phyloP scores from a whole-genome alignment of 1,140 invertebrate genomes.

The Leptoteleia sp. region DNA sequence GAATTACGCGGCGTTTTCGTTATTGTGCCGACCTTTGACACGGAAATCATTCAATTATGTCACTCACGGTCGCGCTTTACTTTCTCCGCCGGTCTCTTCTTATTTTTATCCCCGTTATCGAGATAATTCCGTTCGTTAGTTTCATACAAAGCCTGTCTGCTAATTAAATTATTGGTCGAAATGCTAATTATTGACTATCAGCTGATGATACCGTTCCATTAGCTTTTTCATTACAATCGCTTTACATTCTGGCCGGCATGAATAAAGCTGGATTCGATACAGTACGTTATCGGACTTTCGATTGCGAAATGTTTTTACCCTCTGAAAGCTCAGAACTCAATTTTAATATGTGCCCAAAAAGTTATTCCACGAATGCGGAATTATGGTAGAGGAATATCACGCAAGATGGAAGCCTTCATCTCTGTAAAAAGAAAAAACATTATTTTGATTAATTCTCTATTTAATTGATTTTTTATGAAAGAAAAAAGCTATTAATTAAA shows the following conservation, averaged over 20 bases:
- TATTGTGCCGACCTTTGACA: slow-evolving; percentile 7
- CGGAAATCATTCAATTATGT: slow-evolving; percentile 23
- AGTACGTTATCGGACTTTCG: too few relatives aligned
- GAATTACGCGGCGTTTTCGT: slow-evolving; percentile 3
- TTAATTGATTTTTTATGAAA: too few relatives aligned
- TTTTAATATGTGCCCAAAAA: too few relatives aligned
- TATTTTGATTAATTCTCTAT: too few relatives aligned
- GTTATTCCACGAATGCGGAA: too few relatives aligned
- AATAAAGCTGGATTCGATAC: not conserved
- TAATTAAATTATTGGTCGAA: slow-evolving; percentile 15
- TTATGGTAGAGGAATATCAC: too few relatives aligned
- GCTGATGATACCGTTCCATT: not conserved
- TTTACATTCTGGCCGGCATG: not conserved
- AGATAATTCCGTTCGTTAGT: slow-evolving; percentile 4
- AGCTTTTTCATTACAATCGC: slow-evolving; percentile 1
- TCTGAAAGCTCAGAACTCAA: too few relatives aligned
- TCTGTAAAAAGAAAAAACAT: too few relatives aligned
- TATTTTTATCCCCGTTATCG: slow-evolving; percentile 15
- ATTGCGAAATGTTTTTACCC: too few relatives aligned
- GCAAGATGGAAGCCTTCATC: too few relatives aligned
- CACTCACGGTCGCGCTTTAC: slow-evolving; percentile 10
- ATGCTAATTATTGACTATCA: slow-evolving; percentile 14
- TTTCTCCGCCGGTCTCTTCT: not conserved
- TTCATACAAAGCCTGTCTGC: not conserved
- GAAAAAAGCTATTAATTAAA: too few relatives aligned